Evolutionary conservation across 2,113 vertebrate species (phyloP), one percentile per base, ranked within the genome.

Genomic region (Bucco capensis): DNA sequence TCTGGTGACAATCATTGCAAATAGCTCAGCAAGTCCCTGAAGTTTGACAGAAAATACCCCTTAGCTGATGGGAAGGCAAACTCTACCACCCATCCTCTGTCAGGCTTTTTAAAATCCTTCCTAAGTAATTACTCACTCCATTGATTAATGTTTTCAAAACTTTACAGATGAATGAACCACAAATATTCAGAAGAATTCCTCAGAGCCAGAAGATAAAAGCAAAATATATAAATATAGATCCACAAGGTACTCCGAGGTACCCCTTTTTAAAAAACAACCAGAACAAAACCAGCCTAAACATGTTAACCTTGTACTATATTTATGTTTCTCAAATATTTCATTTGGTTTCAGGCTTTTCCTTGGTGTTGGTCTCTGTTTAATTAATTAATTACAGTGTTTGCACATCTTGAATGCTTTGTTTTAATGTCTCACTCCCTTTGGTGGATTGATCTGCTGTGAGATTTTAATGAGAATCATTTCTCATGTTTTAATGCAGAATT

Each of bases 381-480:
- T 85, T 82, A 74, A 70, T 79, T 64, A 77, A 79, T 71, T 54
- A 62, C 28, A 58, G 31, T 42, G 15, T 83, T 79, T 53, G 14
- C 67, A 76, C 67, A 54, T 66, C 54, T 88, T 58, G 54, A 66
- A 73, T 83, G 44, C 25, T 83, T 83, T 24, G 12, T 54, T 93
- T 90, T 72, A 81, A 62, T 35, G 11, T 79, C 33, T 95, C 56
- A 72, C 65, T 90, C 49, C 51, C 33, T 58, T 87, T 69, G 72
- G 54, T 70, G 38, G 58, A 30, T 64, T 82, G 72, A 75, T 89
- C 17, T 62, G 24, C 28, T 58, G 24, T 84, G 72, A 81, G 82
- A 91, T 93, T 96, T 89, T 95, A 96, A 88, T 62, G 62, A 96
- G 86, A 94, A 27, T 10, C 77, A 76, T 90, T 94, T 91, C 71